Evolutionary conservation across 1,140 invertebrate species (phyloP).

Genomic region (Megalonaias nervosa): DNA sequence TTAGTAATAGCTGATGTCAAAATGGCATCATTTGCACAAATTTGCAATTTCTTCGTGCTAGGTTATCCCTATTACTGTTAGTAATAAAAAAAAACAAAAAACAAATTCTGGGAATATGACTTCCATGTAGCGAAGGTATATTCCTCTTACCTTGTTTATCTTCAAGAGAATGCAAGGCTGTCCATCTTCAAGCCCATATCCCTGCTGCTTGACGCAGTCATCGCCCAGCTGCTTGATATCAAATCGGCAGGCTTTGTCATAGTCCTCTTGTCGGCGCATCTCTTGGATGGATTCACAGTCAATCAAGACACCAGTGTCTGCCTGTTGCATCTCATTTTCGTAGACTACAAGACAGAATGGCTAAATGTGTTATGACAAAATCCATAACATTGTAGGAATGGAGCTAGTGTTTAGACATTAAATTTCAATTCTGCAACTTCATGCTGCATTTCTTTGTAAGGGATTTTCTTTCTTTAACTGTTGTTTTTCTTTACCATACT

Average conservation of each 20-base stretch:
- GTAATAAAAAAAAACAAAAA: no score
- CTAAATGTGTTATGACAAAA: no score
- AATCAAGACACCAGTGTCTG: slow-evolving; percentile 42
- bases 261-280: slow-evolving; percentile 36
- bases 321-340: slow-evolving; percentile 61
- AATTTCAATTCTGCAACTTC: no score
- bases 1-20: no score
- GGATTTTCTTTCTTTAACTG: no score
- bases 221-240: slow-evolving; percentile 51
- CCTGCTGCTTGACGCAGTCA: slow-evolving; percentile 66
- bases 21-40: no score
- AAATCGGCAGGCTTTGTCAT: slow-evolving; percentile 57
- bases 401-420: no score
- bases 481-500: no score
- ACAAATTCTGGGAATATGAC: not conserved
- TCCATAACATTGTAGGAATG: no score
- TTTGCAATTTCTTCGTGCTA: no score
- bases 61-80: not conserved
- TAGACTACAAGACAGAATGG: slow-evolving; percentile 52
- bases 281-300: slow-evolving; percentile 40
- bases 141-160: slow-evolving; percentile 61
- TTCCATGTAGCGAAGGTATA: not conserved
- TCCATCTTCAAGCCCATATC: slow-evolving; percentile 65
- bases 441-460: no score
- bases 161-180: slow-evolving; percentile 67